These are phyloP conservation scores for Drosophila subquinaria DNA, from an alignment of 2,888 invertebrate genomes.

Conservation along the genomic window DNA sequence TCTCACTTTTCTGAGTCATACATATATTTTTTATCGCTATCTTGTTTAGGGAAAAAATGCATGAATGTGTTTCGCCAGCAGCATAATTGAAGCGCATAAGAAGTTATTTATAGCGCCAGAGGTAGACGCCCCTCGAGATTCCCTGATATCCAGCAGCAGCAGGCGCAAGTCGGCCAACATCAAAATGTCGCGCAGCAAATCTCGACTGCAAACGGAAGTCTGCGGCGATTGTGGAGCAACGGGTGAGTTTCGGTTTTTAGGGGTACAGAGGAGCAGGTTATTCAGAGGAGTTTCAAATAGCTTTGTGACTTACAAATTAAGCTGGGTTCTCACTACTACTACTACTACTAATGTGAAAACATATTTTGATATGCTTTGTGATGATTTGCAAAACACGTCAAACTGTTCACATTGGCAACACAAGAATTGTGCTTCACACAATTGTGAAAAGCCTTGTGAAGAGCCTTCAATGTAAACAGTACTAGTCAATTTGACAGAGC, in stretches of 20 bases:
- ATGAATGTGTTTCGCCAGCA: constrained; percentile 85
- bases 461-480: no score
- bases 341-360: no score
- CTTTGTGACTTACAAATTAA: no score
- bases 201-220: constrained; percentile 91
- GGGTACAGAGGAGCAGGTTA: no score
- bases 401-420: no score
- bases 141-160: constrained; percentile 16
- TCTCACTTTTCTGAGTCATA: constrained; percentile 32
- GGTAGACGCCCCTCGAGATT: constrained; percentile 32
- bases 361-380: no score
- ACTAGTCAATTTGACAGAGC: no score
- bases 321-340: no score
- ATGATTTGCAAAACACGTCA: no score
- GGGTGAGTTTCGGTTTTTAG: constrained; percentile 88
- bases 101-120: constrained; percentile 83
- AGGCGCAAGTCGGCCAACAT: constrained; percentile 75
- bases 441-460: no score
- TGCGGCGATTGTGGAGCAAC: constrained; percentile 96
- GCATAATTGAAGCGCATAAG: constrained; percentile 83
- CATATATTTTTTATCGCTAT: constrained; percentile 26
- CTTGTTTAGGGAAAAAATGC: constrained; percentile 57
- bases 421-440: no score
- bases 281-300: no score
- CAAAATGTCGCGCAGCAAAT: constrained; percentile 91